Evolutionary conservation across 2,797 vertebrate genomes (phyloP), one percentile per base, ranked within the genome.

Genomic region (Siniperca undulata): DNA sequence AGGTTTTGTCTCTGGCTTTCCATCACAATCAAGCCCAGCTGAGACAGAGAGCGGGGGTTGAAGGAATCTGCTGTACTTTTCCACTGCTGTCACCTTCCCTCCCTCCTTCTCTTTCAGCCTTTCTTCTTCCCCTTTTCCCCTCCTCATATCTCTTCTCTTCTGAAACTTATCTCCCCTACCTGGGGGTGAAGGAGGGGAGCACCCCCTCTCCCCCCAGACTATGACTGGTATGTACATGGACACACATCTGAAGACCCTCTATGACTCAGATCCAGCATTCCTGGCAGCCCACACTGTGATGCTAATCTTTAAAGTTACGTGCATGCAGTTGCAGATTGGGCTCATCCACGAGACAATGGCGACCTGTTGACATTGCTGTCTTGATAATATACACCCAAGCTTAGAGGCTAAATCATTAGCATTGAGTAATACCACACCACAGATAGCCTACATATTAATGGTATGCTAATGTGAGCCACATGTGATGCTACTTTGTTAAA

Each of bases 1-100:
- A 81, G 92, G 90, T 90, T 95, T 95, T 95, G 92, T 95, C 90
- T 88, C 70, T 2, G 82, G 77, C 90, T 89, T 93, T 94, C 89
- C 90, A 92, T 94, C 91, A 93, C 92, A 95, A 93, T 94, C 82
- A 34, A 76, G 87, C 76, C 88, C 78, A 89, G 85, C 93, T 93
- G 90, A 92, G 87, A 84, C 83, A 76, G 72, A 62, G 84, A 86
- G 88, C 86, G 93, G 92, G 93, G 91, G 93, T 87, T 89, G 91
- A 53, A 84, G 86, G 85, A 82, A 83, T 90, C 88, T 91, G 88
- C 92, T 93, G 93, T 95, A 95, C 90, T 95, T 93, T 95, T 94
- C 94, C 93, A 77, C 90, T 94, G 48, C 75, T 48, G 20, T 19
- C 67, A 58, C n/a, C 59, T 82, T 68, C 75, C 59, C 78, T 56